phyloP scores from a whole-genome alignment of 2,797 vertebrate species.

The Anniella stebbinsi region DNA sequence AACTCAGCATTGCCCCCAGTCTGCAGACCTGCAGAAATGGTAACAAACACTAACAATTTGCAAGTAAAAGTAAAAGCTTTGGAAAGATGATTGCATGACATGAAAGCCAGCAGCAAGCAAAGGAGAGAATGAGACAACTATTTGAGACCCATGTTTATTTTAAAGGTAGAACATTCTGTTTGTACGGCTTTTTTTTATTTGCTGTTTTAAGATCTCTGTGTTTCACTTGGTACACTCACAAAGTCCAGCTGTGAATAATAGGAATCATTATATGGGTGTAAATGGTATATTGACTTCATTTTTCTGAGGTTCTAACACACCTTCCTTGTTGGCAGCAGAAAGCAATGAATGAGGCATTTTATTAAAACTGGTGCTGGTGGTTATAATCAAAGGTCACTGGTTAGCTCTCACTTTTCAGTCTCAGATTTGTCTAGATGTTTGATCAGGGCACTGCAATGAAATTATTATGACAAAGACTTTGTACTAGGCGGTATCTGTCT shows the following conservation, averaged over 20 bases:
- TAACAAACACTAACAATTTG: conserved; percentile 72
- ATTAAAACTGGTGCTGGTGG: conserved; percentile 80
- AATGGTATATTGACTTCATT: conserved; percentile 77
- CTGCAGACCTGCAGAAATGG: conserved; percentile 61
- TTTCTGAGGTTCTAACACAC: conserved; percentile 76
- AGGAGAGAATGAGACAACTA: conserved; percentile 60
- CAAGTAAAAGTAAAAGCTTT: conserved; percentile 71
- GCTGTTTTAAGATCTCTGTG: conserved; percentile 76
- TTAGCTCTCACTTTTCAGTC: conserved; percentile 81
- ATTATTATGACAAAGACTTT: conserved; percentile 85
- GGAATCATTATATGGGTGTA: conserved; percentile 79
- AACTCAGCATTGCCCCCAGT: conserved; percentile 63
- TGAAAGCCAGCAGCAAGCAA: conserved; percentile 73
- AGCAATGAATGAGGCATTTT: conserved; percentile 81
- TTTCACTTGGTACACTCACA: conserved; percentile 76
- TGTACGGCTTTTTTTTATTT: conserved; percentile 74
- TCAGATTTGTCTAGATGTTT: conserved; percentile 83
- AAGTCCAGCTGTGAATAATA: conserved; percentile 79
- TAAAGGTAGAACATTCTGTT: conserved; percentile 77
- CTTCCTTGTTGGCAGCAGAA: conserved; percentile 80
- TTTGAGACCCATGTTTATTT: conserved; percentile 74
- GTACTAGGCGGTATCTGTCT: conserved; percentile 83
- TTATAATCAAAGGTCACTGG: conserved; percentile 83
- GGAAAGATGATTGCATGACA: conserved; percentile 68
- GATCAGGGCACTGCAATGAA: conserved; percentile 81